Evolutionary conservation across 2,797 vertebrate genomes (phyloP), one percentile per base, ranked within the genome.

Genomic region (Craterocephalus amniculus): DNA sequence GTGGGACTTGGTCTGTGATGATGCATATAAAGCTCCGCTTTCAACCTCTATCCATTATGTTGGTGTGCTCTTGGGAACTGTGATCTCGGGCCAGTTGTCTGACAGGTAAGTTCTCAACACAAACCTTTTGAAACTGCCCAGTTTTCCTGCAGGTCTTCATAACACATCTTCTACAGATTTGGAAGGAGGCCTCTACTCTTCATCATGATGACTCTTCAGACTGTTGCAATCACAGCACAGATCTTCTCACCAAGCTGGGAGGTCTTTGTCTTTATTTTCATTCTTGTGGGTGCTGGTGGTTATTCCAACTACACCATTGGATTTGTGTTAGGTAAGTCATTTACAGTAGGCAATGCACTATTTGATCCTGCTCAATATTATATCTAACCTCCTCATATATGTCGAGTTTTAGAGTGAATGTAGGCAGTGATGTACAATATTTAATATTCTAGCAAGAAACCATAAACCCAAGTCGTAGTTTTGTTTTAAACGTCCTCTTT

Each of bases 211-310:
- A 85, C 64, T 26, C 82, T 97, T 74, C 97, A 97, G 89, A 96
- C 93, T 1, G 87, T 92, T 57, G 91, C 96, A 69, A 91, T 94
- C 75, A 88, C 96, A 55, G 32, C 95, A 0, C 96, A 97, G 89
- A 80, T 96, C 76, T 97, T 98, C 90, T 96, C 96, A 2, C 94
- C 90, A 4, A 97, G 70, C 92, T 97, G 94, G 90, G 95, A 96
- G 85, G 89, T 96, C 92, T 98, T 96, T 81, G 78, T 87, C 0
- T 52, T 95, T 20, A 89, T 96, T 56, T 96, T 94, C 83, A 64
- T 95, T 78, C 86, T 97, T 9, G 95, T 92, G 0, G 97, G 97
- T 73, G 92, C 95, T 79, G 96, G 96, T 20, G 94, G 94, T 80
- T 95, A 93, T 70, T 97, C 96, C 60, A 97, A 97, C 90, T 96